Evolutionary conservation across 2,888 invertebrate species (phyloP), one percentile per base, ranked within the genome.

Genomic region (Prenolepis imparis): DNA sequence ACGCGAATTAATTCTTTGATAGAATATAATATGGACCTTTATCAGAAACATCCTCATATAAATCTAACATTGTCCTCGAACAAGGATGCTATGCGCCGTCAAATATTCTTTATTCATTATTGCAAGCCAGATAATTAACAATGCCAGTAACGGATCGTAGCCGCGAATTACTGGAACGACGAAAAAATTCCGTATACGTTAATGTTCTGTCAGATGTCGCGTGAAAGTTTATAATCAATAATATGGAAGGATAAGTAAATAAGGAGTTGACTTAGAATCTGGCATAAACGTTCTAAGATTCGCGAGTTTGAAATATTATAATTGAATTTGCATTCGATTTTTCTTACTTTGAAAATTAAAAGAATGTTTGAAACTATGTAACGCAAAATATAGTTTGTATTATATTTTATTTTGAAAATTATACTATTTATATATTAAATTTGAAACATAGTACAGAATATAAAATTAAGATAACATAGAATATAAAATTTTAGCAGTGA

Each of bases 101-200:
- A 52, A 80, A 72, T 73, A 64, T 74, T 52, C 55, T 77, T 78
- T 81, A 81, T 83, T 88, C 78, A 72, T 86, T 89, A 66, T 24
- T 59, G 48, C 36, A 66, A 32, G 32, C 41, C 44, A 41, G 68
- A 72, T 74, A 84, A 80, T 72, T 72, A 80, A 70, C 44, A 18
- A 59, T 59, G 89, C 86, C 89, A 83, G 59, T 87, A 84, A 88
- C 87, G 28, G 85, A 86, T 89, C 82, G 52, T 12, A 66, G 73
- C 80, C 83, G 48, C 8, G 80, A 52, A 84, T 80, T 68, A 68
- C 21, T 44, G 9, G 44, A 55, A 59, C 59, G 44, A 44, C 44
- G 11, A 18, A 6, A 59, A 78, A 78, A 48, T 68, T 68, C 4
- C 12, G 24, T 28, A 12, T 21, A 59, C 21, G 1, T 70, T 32